Conservation (phyloP, 2,888 invertebrate species). For the Thecophora atra region DNA sequence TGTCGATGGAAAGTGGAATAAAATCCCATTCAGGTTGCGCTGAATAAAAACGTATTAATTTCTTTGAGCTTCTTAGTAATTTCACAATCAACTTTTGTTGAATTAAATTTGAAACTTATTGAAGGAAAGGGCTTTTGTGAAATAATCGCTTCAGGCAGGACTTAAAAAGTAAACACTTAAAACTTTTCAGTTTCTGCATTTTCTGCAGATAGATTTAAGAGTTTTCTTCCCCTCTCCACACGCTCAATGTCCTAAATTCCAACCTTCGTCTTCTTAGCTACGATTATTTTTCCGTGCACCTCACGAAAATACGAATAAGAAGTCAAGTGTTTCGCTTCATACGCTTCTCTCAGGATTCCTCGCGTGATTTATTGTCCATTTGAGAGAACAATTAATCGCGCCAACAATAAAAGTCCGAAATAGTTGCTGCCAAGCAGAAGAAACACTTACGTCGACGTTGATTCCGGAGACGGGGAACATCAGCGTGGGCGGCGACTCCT, state of each 20-base stretch:
- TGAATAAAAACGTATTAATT: too few species aligned
- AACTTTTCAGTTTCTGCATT: too few species aligned
- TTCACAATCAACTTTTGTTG: too few species aligned
- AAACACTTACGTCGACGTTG: constrained; percentile 72
- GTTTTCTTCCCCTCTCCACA: too few species aligned
- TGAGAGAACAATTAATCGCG: constrained; percentile 33
- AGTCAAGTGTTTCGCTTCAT: constrained; percentile 21
- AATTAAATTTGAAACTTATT: too few species aligned
- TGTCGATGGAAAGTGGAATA: too few species aligned
- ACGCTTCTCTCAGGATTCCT: constrained; percentile 25
- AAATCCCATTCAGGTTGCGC: too few species aligned
- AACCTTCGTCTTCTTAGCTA: not conserved
- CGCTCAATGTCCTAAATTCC: not conserved
- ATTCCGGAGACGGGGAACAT: constrained; percentile 70
- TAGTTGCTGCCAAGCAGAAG: constrained; percentile 28
- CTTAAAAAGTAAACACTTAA: too few species aligned
- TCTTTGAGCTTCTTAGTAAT: too few species aligned
- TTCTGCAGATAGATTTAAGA: too few species aligned
- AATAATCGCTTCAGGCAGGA: too few species aligned
- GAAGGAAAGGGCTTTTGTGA: too few species aligned
- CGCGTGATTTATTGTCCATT: constrained; percentile 33
- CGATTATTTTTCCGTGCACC: not conserved
- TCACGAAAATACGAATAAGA: not conserved
- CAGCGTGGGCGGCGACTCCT: constrained; percentile 69
- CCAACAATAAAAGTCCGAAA: constrained; percentile 19